phyloP scores from a whole-genome alignment of 2,797 vertebrate genomes.

The Miichthys miiuy region DNA sequence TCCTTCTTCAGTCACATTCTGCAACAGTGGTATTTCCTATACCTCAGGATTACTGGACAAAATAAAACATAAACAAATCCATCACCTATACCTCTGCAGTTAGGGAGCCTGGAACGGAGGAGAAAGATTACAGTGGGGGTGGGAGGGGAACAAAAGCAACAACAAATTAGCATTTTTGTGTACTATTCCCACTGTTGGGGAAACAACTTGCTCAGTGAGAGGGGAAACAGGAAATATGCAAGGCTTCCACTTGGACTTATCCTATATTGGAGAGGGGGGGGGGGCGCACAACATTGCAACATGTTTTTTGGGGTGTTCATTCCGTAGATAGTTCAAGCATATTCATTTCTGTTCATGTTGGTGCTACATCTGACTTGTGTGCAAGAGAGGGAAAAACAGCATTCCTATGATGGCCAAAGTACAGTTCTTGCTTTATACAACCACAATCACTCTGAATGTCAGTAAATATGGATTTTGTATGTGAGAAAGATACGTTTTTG shows the following conservation, averaged over 20 bases:
- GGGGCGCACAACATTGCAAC: slow-evolving; percentile 29
- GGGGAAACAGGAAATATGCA: slow-evolving; percentile 70
- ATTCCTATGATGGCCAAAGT: slow-evolving; percentile 75
- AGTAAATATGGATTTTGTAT: slow-evolving; percentile 61
- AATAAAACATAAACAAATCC: slow-evolving; percentile 80
- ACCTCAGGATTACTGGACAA: slow-evolving; percentile 99
- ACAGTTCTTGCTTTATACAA: slow-evolving; percentile 73
- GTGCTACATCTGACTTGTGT: slow-evolving; percentile 72
- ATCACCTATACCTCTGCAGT: slow-evolving; percentile 90
- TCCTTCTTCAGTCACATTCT: slow-evolving; percentile 89
- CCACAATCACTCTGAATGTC: slow-evolving; percentile 71
- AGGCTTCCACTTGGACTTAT: slow-evolving; percentile 85
- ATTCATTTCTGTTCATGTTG: slow-evolving; percentile 69
- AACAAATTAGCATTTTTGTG: slow-evolving; percentile 42
- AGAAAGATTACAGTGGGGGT: slow-evolving; percentile 42
- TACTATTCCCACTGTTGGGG: slow-evolving; percentile 45
- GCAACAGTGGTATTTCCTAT: slow-evolving; percentile 91
- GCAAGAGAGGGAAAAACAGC: slow-evolving; percentile 37
- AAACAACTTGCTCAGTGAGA: slow-evolving; percentile 54
- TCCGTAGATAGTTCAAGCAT: slow-evolving; percentile 54
- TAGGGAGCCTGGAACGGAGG: slow-evolving; percentile 78
- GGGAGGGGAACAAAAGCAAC: not conserved
- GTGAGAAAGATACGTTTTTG: slow-evolving; percentile 54
- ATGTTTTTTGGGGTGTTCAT: slow-evolving; percentile 32
- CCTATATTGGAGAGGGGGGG: slow-evolving; percentile 83